Base-by-base conservation (phyloP, 92 coral and sea anemone genomes). In the Parazoanthus atlanticus region DNA sequence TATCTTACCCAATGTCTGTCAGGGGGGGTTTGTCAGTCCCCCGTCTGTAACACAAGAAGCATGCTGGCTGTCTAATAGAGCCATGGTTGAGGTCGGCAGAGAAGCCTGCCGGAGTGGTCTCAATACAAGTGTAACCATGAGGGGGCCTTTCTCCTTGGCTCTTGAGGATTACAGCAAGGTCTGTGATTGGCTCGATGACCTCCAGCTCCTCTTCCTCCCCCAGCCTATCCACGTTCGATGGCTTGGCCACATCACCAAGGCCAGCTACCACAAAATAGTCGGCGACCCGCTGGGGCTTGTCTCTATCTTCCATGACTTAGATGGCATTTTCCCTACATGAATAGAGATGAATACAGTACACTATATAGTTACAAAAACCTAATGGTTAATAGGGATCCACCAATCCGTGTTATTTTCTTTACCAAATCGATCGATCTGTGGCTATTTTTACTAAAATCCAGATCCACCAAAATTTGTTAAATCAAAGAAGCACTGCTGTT, bases 251-350 rank as follows among this genome's bases (percentile, higher is more conserved):
- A 79, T 86, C 74, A n/a, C 99, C 97, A 36, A 97, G 98, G 74
- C 99, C 99, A 10, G 97, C 95, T 13, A 97, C 98, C 31, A 97
- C 99, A 97, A 97, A 97, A 89, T 97, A 97, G 91, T 97, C 99
- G 13, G 96, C 99, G 78, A 97, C 99, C 33, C 96, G 94, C 88
- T 93, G 98, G 88, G 99, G 99, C 76, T 97, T 97, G 54, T 95
- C 98, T 74, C 93, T 89, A 88, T 93, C 98, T 74, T 80, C 96
- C 97, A 97, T 97, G 46, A 74, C 86, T 11, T 81, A 74, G 58
- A 77, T 67, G 25, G 43, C 95, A 94, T 94, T 90, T 72, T 91
- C 26, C 26, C 86, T 79, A 66, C 73, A 52, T 52, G 56, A 5
- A 49, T 13, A 13, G 16, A 13, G 10, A 46, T 8, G 12, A 8